A percentile compares a stretch with the other conserved stretches of the same genome.
Conservation (phyloP, 2,888 invertebrate species). For the Dendrolimus houi region DNA sequence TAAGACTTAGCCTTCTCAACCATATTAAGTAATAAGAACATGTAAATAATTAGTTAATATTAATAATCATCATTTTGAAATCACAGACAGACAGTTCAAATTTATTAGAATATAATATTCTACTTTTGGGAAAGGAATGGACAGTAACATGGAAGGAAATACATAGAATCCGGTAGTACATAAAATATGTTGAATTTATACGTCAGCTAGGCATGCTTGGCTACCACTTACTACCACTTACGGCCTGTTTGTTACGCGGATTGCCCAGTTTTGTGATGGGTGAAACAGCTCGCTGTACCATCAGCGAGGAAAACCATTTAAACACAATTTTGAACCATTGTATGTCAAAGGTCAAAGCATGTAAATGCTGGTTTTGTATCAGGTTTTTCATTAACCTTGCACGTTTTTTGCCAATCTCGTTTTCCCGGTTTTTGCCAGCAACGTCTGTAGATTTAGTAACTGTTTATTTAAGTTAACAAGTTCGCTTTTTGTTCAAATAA, state of each 20-base stretch:
- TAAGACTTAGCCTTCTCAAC: no score
- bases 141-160: no score
- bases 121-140: no score
- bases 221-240: constrained; percentile 22
- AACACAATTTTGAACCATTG: constrained; percentile 15
- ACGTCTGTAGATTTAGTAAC: not conserved
- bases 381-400: constrained; percentile 1
- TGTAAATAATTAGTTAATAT: no score
- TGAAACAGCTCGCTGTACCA: no score
- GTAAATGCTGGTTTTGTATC: constrained; percentile 7
- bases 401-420: constrained; percentile 1
- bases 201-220: constrained; percentile 21
- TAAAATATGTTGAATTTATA: constrained; percentile 4
- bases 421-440: not conserved
- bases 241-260: not conserved
- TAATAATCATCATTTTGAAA: no score
- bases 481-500: not conserved
- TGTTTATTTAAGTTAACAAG: not conserved
- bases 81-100: no score
- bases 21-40: no score
- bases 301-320: no score
- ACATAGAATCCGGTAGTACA: not conserved
- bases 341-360: constrained; percentile 14
- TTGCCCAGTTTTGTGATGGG: no score
- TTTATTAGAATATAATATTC: no score